Conservation (phyloP, 1,140 invertebrate species). For the Magallana angulata region DNA sequence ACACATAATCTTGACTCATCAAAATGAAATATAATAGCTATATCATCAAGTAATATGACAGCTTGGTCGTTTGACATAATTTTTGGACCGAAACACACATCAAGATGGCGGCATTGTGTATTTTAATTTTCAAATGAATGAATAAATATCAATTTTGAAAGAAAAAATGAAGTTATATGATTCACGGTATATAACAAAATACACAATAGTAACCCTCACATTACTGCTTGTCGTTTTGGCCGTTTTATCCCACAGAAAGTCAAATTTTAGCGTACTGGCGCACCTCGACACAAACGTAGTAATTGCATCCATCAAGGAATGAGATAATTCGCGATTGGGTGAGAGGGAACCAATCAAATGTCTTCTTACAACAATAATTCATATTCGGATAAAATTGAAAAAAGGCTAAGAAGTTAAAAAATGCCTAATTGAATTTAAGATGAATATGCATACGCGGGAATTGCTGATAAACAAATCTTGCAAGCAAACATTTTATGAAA, state of each 20-base stretch:
- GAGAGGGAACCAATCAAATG: slow-evolving; percentile 24
- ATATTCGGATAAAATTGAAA: slow-evolving; percentile 20
- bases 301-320: slow-evolving; percentile 52
- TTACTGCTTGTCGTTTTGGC: slow-evolving; percentile 42
- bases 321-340: background rate
- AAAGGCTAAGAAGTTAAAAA: too few species aligned
- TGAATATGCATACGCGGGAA: background rate
- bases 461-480: too few species aligned
- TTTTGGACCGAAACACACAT: background rate
- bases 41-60: too few species aligned
- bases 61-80: too few species aligned
- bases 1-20: too few species aligned
- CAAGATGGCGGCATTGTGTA: slow-evolving; percentile 24
- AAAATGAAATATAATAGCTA: too few species aligned
- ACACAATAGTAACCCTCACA: slow-evolving; percentile 34
- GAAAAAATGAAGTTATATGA: background rate
- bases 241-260: slow-evolving; percentile 57
- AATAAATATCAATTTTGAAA: background rate
- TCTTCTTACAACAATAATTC: background rate
- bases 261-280: slow-evolving; percentile 55
- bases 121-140: background rate
- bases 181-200: background rate
- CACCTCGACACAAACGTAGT: slow-evolving; percentile 57
- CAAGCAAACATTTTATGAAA: too few species aligned
- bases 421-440: background rate